These are phyloP conservation scores for Yponomeuta sedellus DNA, from an alignment of 2,888 invertebrate genomes.

Conservation along the genomic window DNA sequence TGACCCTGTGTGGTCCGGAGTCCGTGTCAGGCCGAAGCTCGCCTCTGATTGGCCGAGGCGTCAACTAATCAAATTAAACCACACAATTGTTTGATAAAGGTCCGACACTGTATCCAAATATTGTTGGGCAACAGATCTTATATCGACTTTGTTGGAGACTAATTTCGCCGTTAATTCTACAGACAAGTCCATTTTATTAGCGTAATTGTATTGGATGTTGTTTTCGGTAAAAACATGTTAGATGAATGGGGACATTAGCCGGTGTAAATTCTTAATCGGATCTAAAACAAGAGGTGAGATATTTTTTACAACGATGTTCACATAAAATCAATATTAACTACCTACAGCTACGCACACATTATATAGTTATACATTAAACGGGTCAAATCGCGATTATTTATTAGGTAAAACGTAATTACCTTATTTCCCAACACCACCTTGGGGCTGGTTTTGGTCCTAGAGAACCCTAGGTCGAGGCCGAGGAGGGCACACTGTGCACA, in stretches of 20 bases:
- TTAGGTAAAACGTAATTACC: too few species aligned
- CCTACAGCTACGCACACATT: too few species aligned
- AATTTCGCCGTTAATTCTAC: not conserved
- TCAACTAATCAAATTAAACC: constrained; percentile 66
- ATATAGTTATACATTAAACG: too few species aligned
- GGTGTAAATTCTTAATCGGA: not conserved
- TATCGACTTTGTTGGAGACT: not conserved
- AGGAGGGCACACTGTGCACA: too few species aligned
- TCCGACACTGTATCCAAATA: constrained; percentile 31
- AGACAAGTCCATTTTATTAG: not conserved
- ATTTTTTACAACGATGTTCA: not conserved
- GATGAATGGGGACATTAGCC: not conserved
- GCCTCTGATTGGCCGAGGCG: constrained; percentile 28
- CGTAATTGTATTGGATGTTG: not conserved
- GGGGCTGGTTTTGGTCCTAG: too few species aligned
- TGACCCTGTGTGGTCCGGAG: constrained; percentile 43
- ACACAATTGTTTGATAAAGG: constrained; percentile 50
- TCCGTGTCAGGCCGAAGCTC: constrained; percentile 32
- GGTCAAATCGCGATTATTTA: too few species aligned
- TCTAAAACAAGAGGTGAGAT: not conserved
- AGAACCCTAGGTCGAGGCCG: too few species aligned
- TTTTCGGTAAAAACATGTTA: not conserved
- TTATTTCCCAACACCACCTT: too few species aligned
- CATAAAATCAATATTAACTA: not conserved
- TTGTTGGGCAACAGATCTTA: constrained; percentile 28